Evolutionary conservation across 2,888 invertebrate genomes (phyloP), one percentile per base, ranked within the genome.

Genomic region (Lasioglossum villosulum): DNA sequence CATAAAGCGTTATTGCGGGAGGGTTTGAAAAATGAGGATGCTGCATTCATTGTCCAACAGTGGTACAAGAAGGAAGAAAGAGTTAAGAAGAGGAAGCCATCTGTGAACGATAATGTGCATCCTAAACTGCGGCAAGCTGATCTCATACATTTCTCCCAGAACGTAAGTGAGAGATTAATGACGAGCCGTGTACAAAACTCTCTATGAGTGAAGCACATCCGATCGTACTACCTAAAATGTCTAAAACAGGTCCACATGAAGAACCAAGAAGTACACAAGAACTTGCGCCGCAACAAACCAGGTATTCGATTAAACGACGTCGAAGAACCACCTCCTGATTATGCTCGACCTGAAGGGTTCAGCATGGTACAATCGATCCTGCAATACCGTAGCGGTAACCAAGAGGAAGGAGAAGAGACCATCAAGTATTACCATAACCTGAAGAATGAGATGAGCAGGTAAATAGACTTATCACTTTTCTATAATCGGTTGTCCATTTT

Each of bases 251-350:
- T 97, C 16, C 97, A 97, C 93, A 96, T 96, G 94, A 96, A 96
- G 87, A 97, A 97, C 92, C 97, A 97, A 93, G 97, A 97, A 75
- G 95, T 96, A 4, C 97, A 97, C 93, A 97, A 97, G 92, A 96
- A 96, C 92, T 95, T 97, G 52, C 95, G 97, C 0, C 96, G 96
- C 30, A 97, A 97, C 93, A 97, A 97, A 93, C 96, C 96, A 0
- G 96, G 96, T 0, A 95, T 97, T 19, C 94, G 96, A 19, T 91
- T 96, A 75, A 95, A 95, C 79, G 96, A 96, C 66, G 95, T 97
- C 30, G 95, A 96, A 79, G 95, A 96, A 30, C 95, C 96, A 1
- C 96, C 97, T 0, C 95, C 95, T 0, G 96, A 96, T 91, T 97
- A 97, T 93, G 94, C 96, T 0, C 95, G 96, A 39, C 97, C 97